Evolutionary conservation across 2,888 invertebrate species (phyloP), one percentile per base, ranked within the genome.

Genomic region (Ecliptopera silaceata): DNA sequence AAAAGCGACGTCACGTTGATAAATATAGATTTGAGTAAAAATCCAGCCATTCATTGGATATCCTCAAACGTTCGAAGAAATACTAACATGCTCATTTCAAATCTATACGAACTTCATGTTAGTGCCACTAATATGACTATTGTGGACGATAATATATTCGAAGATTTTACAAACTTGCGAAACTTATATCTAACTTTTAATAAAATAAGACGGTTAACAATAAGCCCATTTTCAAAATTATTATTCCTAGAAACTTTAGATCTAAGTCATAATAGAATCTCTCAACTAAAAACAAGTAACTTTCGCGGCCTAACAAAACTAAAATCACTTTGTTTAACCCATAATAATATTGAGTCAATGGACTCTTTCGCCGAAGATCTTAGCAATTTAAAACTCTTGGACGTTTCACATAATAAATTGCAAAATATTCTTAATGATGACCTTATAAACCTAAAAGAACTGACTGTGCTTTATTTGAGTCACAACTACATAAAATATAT

Each of bases 401-500:
- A 97, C 81, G 88, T 97, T 56, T 96, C 97, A 26, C 94, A 94
- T 80, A 97, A 97, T 86, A 96, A 96, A 82, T 92, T 97, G 69
- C 94, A 94, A 73, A 94, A 95, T 68, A 94, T 97, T 55, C 93
- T 94, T 8, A 96, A 95, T 74, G 94, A 94, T 72, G 95, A 95
- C 55, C 96, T 97, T 72, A 93, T 95, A 47, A 93, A 96, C 83
- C 91, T 97, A 48, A 94, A 94, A 69, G 95, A 95, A 73, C 92
- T 97, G 29, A 94, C 93, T n/a, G 96, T 96, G 68, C 88, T 97
- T 46, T 93, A 96, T 79, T 88, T 97, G 56, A 94, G 94, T 77
- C 95, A 95, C 15, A 97, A 97, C 80, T 95, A 96, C 86, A 96
- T 97, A 74, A 95, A 96, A 20, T 93, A 94, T 44, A 93, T 97